Conservation (phyloP, 1,140 invertebrate species). For the Lanistes nyassanus region DNA sequence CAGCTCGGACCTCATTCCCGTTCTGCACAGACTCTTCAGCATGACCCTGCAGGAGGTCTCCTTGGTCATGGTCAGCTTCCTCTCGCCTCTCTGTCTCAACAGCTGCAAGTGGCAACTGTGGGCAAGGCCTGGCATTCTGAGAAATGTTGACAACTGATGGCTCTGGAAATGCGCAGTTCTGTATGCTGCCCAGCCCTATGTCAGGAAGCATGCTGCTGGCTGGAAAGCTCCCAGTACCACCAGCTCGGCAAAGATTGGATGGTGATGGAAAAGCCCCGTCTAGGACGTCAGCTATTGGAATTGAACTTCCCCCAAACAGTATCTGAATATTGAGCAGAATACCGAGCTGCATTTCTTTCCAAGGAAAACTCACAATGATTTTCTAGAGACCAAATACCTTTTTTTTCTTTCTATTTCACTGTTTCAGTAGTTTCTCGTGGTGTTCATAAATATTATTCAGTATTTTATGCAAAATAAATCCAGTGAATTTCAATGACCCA, state of each 20-base stretch:
- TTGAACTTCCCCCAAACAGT: too few species aligned
- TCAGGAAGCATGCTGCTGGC: slow-evolving; percentile 33
- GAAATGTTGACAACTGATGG: slow-evolving; percentile 1
- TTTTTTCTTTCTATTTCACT: too few species aligned
- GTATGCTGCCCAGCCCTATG: slow-evolving; percentile 35
- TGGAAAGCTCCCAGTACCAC: background rate
- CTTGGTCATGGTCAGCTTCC: background rate
- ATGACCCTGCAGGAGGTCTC: background rate
- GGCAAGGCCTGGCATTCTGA: slow-evolving; percentile 8
- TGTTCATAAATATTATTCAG: too few species aligned
- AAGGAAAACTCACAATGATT: too few species aligned
- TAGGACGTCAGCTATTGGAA: slow-evolving; percentile 32
- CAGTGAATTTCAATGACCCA: too few species aligned
- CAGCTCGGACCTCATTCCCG: background rate
- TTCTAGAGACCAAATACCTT: too few species aligned
- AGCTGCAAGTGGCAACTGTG: background rate
- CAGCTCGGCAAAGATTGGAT: background rate
- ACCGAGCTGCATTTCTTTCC: too few species aligned
- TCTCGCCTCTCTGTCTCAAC: slow-evolving; percentile 1
- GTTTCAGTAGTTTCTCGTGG: too few species aligned
- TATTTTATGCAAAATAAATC: too few species aligned
- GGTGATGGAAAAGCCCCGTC: slow-evolving; percentile 28
- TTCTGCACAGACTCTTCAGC: background rate
- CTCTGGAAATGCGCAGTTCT: slow-evolving; percentile 28
- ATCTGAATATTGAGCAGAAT: too few species aligned